These are phyloP conservation scores for Chaetogeoica ovagalla DNA, from an alignment of 2,888 invertebrate genomes.

Conservation along the genomic window DNA sequence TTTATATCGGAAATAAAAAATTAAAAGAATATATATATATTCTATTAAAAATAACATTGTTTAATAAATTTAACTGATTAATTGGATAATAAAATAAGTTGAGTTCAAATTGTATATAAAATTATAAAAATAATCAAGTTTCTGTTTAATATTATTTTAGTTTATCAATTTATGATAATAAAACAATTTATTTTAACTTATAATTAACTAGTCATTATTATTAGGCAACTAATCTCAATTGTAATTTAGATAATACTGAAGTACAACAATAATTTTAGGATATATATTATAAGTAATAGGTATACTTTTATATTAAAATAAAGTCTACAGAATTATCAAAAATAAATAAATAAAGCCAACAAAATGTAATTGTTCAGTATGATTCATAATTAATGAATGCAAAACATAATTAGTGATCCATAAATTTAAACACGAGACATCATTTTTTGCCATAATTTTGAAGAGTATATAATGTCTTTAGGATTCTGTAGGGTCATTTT, in stretches of 20 bases:
- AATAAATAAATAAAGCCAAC: too few relatives aligned
- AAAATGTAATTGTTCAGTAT: too few relatives aligned
- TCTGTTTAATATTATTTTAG: not conserved
- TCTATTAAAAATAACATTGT: too few relatives aligned
- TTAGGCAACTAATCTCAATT: not conserved
- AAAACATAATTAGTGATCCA: too few relatives aligned
- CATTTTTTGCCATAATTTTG: too few relatives aligned
- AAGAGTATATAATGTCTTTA: too few relatives aligned
- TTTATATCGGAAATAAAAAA: not conserved
- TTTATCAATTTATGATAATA: not conserved
- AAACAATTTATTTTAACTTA: not conserved
- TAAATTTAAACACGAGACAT: too few relatives aligned
- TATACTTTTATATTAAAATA: not conserved
- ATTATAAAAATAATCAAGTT: not conserved
- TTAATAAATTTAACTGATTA: too few relatives aligned
- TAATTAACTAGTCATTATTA: constrained; percentile 3
- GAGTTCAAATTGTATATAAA: not conserved
- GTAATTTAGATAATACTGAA: constrained; percentile 4
- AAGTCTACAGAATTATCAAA: too few relatives aligned
- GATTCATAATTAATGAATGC: too few relatives aligned
- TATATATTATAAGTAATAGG: not conserved
- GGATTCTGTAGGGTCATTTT: too few relatives aligned
- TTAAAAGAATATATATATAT: not conserved
- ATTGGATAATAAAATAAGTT: not conserved
- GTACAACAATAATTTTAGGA: not conserved